Conservation (phyloP, 2,888 invertebrate species). For the Lithophane semibrunnea region DNA sequence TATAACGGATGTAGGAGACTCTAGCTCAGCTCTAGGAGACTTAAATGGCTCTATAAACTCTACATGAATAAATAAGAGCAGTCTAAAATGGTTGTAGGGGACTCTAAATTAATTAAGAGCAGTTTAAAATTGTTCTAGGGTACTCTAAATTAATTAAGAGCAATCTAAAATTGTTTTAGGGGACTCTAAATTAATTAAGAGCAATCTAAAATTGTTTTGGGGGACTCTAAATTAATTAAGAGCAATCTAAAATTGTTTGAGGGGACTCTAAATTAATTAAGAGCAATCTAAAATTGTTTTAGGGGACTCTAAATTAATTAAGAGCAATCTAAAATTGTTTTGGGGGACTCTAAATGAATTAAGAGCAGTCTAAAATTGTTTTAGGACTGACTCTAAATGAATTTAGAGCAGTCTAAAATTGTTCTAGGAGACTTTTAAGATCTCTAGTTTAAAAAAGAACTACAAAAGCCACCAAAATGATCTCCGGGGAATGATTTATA, state of each 20-base stretch:
- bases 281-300: not conserved
- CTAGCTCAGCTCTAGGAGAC: not conserved
- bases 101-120: not conserved
- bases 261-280: too few relatives aligned
- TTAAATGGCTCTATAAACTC: too few relatives aligned
- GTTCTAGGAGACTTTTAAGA: not conserved
- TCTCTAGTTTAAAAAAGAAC: constrained; percentile 10
- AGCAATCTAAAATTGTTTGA: not conserved
- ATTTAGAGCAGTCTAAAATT: not conserved
- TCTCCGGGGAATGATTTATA: constrained; percentile 56
- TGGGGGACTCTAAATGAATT: too few relatives aligned
- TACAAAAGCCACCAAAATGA: constrained; percentile 54
- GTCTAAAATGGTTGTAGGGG: not conserved
- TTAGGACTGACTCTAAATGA: not conserved
- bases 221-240: too few relatives aligned
- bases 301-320: too few relatives aligned
- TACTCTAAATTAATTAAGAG: not conserved
- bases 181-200: too few relatives aligned
- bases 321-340: not conserved
- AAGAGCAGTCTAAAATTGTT: not conserved
- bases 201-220: not conserved
- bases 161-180: too few relatives aligned
- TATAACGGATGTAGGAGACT: not conserved
- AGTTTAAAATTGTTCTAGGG: not conserved
- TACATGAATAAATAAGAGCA: too few relatives aligned